Conservation (phyloP, 2,797 vertebrate genomes). For the Odontamblyopus lacepedii region DNA sequence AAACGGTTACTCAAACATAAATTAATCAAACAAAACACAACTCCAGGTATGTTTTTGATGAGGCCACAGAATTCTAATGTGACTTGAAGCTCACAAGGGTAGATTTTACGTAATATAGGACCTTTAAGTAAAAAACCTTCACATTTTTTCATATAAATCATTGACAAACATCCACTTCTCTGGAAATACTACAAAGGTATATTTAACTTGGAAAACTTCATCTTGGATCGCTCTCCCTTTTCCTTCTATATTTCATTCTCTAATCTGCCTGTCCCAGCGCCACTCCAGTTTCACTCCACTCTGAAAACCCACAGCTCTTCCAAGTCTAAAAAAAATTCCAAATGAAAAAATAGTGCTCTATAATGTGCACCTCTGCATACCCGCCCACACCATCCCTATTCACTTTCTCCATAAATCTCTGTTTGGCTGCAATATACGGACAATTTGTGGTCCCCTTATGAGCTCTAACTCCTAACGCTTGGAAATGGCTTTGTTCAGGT, state of each 20-base stretch:
- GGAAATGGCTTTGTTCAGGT: conserved; percentile 54
- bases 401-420: conserved; percentile 64
- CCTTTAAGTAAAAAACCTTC: too few species aligned
- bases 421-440: conserved; percentile 44
- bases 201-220: conserved; percentile 14
- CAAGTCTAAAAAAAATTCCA: conserved; percentile 28
- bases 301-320: conserved; percentile 39
- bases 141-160: background rate
- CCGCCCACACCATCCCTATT: conserved; percentile 57
- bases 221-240: conserved; percentile 9
- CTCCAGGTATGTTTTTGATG: too few species aligned
- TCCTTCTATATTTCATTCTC: conserved; percentile 15
- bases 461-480: conserved; percentile 47
- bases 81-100: too few species aligned
- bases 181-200: conserved; percentile 12
- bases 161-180: background rate
- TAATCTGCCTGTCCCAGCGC: conserved; percentile 14
- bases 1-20: too few species aligned
- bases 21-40: too few species aligned
- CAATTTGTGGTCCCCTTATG: conserved; percentile 68
- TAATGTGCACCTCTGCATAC: conserved; percentile 55
- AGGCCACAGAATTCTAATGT: too few species aligned
- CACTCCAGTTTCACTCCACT: conserved; percentile 29
- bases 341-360: conserved; percentile 22
- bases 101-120: too few species aligned